These are phyloP conservation scores for Halocynthia aurantium DNA, from an alignment of 23 tunicate genomes.

Conservation along the genomic window DNA sequence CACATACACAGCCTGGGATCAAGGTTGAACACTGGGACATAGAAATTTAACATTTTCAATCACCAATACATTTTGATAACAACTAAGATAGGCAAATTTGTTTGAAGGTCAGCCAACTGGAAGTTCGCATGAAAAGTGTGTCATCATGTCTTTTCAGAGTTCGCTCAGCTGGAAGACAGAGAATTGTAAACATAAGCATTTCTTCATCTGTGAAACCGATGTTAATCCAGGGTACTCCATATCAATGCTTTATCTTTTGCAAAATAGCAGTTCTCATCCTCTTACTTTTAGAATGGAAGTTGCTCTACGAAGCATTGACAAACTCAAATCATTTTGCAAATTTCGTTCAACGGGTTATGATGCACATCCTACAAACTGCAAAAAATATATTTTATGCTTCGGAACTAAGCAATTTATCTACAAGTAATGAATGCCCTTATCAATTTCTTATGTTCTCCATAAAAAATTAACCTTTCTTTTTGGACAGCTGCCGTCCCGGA, in stretches of 20 bases:
- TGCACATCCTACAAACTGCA: not conserved
- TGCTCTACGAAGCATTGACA: not conserved
- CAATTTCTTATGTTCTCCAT: not conserved
- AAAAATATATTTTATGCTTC: slow-evolving; percentile 7
- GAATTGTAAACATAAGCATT: not conserved
- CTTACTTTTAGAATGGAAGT: not conserved
- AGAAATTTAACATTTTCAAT: not conserved
- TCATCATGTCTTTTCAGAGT: not conserved
- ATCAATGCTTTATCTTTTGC: no score
- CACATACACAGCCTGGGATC: slow-evolving; percentile 2
- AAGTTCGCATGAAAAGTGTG: not conserved
- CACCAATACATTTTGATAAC: not conserved
- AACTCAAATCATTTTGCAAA: not conserved
- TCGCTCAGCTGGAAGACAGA: not conserved
- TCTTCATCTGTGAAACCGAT: slow-evolving; percentile 2
- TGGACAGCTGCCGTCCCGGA: not conserved
- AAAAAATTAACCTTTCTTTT: not conserved
- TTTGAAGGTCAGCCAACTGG: not conserved
- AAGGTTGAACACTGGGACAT: not conserved
- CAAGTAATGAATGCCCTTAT: not conserved
- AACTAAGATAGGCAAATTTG: not conserved
- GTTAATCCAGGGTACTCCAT: not conserved
- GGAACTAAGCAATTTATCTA: not conserved
- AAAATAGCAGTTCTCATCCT: no score
- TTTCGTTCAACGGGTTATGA: not conserved